Evolutionary conservation across 1,140 invertebrate species (phyloP), one percentile per base, ranked within the genome.

Genomic region (Carcinoscorpius rotundicauda): DNA sequence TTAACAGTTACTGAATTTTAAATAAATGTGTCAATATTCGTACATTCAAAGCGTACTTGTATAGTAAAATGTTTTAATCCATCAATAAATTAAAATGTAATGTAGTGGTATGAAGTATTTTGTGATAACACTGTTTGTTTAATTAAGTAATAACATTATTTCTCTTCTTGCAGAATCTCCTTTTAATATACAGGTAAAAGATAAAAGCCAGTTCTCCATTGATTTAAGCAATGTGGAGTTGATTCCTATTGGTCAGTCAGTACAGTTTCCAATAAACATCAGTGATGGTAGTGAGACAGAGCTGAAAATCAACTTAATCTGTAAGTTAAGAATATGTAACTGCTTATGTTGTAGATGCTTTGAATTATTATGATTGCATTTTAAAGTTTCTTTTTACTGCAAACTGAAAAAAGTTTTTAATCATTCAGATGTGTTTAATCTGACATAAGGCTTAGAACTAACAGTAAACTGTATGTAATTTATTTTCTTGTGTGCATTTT

Each of bases 261-360:
- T 90, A 69, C 87, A 85, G 72, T 94, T 96, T 79, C 87, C 91
- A 72, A 92, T 96, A 78, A 85, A 85, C 11, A 89, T 94, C 48
- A 89, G 91, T 73, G 89, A 88, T 29, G 86, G 87, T 61, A 87
- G 87, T 29, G 79, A 79, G 58, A 90, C 90, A 4, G 91, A 93
- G 76, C 79, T 95, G 62, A 89, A 90, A 49, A 89, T 95, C 60
- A 89, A 88, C 49, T 89, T 95, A 4, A 83, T 88, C 71, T 89
- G 85, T 81, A 76, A 68, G 60, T 66, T 64, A 58, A 64, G 3
- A 60, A 50, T n/a, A 11, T 53, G 49, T 6, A 62, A 52, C 3
- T 61, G 49, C 52, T 4, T 8, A 60, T 49, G 6, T 61, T 61
- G 6, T 49, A 53, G 5, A 64, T 63, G 29, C 29, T 29, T 29